Evolutionary conservation across 2,797 vertebrate genomes (phyloP).

Genomic region (Fratercula arctica): DNA sequence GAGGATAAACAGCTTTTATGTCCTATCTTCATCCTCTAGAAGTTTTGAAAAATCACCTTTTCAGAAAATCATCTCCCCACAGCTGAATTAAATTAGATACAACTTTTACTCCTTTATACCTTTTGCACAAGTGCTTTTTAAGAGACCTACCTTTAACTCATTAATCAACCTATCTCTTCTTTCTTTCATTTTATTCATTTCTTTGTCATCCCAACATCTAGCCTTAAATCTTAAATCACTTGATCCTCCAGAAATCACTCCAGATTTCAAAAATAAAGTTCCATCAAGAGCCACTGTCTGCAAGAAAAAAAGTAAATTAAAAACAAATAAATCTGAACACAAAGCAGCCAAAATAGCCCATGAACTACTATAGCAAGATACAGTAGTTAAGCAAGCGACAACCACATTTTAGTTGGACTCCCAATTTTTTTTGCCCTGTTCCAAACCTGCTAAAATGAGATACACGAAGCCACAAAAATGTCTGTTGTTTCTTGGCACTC

Average conservation of each 20-base stretch:
- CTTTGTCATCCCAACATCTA: slow-evolving; percentile 90
- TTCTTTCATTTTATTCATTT: slow-evolving; percentile 84
- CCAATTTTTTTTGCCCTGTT: not conserved
- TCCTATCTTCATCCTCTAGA: not conserved
- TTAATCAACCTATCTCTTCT: slow-evolving; percentile 78
- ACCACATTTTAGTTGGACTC: not conserved
- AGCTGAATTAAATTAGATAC: not conserved
- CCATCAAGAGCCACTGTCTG: slow-evolving; percentile 94
- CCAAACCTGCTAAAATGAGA: not conserved
- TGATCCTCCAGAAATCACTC: slow-evolving; percentile 94
- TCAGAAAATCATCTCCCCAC: not conserved
- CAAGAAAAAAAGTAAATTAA: not conserved
- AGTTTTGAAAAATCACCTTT: not conserved
- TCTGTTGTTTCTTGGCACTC: not conserved
- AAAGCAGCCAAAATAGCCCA: not conserved
- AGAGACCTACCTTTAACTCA: slow-evolving; percentile 84
- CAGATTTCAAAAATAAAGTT: slow-evolving; percentile 92
- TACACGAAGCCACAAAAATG: not conserved
- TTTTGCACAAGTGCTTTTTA: not conserved
- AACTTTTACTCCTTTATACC: not conserved
- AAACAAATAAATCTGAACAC: not conserved
- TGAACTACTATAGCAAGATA: not conserved
- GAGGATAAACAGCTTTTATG: not conserved
- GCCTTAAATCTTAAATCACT: slow-evolving; percentile 88
- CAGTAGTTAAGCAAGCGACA: not conserved